Conservation (phyloP, 2,888 invertebrate species). For the Heliothis peltigera region DNA sequence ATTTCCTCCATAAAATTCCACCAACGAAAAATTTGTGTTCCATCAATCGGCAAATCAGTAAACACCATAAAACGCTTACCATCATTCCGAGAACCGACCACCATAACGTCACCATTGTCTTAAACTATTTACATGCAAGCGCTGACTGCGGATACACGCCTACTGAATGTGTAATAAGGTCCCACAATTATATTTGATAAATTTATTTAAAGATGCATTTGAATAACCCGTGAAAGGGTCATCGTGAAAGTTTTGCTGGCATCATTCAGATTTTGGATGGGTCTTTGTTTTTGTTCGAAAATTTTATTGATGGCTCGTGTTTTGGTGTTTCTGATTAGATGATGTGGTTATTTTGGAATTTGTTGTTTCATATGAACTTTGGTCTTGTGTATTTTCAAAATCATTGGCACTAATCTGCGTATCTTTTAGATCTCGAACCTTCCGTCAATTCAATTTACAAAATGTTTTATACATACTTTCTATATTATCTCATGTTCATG, state of each 20-base stretch:
- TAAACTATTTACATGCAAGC: constrained; percentile 83
- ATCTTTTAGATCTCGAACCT: too few species aligned
- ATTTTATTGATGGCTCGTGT: constrained; percentile 19
- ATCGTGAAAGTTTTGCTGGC: constrained; percentile 76
- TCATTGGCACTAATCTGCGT: too few species aligned
- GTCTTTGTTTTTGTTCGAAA: constrained; percentile 37
- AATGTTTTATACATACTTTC: not conserved
- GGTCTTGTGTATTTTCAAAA: not conserved
- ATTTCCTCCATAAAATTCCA: constrained; percentile 54
- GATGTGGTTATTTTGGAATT: constrained; percentile 3
- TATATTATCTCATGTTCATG: not conserved
- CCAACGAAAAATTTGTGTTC: constrained; percentile 71
- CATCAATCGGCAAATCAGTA: constrained; percentile 81
- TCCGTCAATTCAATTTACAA: too few species aligned
- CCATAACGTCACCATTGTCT: constrained; percentile 87
- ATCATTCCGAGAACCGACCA: constrained; percentile 88
- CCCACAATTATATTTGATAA: constrained; percentile 90
- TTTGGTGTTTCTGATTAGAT: constrained; percentile 15
- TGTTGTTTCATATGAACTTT: not conserved
- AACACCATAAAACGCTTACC: constrained; percentile 84
- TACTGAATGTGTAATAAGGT: constrained; percentile 86
- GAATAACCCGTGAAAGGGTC: constrained; percentile 84
- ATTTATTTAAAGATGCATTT: constrained; percentile 86
- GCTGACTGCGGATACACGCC: constrained; percentile 86
- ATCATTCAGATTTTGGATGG: constrained; percentile 46